These are phyloP conservation scores for Acanthurus lineatus DNA, from an alignment of 2,797 vertebrate genomes.

Conservation along the genomic window DNA sequence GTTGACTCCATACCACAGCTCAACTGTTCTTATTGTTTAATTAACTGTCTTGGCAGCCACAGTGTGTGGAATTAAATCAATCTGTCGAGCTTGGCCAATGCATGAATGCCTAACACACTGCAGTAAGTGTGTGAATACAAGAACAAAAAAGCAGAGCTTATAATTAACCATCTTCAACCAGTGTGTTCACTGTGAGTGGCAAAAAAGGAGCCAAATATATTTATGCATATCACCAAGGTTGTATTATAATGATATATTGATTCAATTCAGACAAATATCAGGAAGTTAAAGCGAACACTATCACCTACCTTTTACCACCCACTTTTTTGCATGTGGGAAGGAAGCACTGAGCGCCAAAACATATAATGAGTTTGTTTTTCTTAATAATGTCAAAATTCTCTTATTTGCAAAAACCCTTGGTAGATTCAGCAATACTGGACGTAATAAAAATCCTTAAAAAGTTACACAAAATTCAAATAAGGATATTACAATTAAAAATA, in stretches of 20 bases:
- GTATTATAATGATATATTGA: not conserved
- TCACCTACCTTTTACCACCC: not conserved
- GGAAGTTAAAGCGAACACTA: slow-evolving; percentile 4
- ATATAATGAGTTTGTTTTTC: no score
- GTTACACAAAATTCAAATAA: no score
- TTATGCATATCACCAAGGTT: not conserved
- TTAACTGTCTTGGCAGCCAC: slow-evolving; percentile 35
- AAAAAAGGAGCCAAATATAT: not conserved
- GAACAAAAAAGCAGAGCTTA: slow-evolving; percentile 12
- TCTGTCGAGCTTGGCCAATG: slow-evolving; percentile 34
- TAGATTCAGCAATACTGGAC: no score
- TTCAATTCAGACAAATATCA: not conserved
- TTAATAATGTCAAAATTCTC: not conserved
- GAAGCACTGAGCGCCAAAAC: no score
- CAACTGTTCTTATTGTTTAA: slow-evolving; percentile 37
- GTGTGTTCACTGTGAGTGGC: not conserved
- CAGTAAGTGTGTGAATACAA: slow-evolving; percentile 13
- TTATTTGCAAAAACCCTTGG: not conserved
- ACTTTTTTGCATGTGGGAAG: not conserved
- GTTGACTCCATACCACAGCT: slow-evolving; percentile 18
- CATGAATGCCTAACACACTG: slow-evolving; percentile 23
- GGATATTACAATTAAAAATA: not conserved
- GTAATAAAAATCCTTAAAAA: no score
- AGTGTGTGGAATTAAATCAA: slow-evolving; percentile 38
- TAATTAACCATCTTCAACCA: slow-evolving; percentile 7